Conservation (phyloP, 2,113 vertebrate genomes). For the Ceratotherium simum region DNA sequence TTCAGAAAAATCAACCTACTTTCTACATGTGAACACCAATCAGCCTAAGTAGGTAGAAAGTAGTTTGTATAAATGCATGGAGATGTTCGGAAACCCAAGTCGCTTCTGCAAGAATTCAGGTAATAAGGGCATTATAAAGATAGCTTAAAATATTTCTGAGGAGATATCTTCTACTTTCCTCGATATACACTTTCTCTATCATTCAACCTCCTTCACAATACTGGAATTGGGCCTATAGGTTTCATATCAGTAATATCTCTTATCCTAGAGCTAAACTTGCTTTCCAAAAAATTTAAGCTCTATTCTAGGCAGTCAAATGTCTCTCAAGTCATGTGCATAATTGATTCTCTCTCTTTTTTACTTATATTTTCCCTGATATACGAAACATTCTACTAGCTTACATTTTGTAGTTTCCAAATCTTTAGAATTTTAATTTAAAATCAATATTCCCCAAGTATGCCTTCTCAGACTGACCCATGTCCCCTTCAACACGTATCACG, state of each 20-base stretch:
- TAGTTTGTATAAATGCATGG: background rate
- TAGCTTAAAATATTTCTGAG: background rate
- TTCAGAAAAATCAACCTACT: background rate
- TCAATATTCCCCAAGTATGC: background rate
- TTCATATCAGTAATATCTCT: background rate
- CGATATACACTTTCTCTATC: background rate
- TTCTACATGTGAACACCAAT: background rate
- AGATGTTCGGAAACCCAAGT: background rate
- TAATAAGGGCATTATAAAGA: background rate
- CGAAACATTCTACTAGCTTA: conserved; percentile 33
- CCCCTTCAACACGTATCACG: background rate
- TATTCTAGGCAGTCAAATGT: conserved; percentile 28
- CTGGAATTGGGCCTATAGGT: background rate
- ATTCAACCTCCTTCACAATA: background rate
- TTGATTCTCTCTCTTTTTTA: background rate
- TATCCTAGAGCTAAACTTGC: background rate
- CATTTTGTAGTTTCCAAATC: conserved; percentile 20
- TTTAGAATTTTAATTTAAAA: conserved; percentile 56
- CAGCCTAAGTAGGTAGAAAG: background rate
- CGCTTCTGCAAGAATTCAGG: conserved; percentile 1
- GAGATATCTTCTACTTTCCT: background rate
- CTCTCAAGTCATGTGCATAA: background rate
- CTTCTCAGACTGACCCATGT: background rate
- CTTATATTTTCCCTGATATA: background rate
- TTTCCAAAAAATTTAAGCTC: background rate